Evolutionary conservation across 2,888 invertebrate genomes (phyloP).

Genomic region (Odontocerum albicorne): DNA sequence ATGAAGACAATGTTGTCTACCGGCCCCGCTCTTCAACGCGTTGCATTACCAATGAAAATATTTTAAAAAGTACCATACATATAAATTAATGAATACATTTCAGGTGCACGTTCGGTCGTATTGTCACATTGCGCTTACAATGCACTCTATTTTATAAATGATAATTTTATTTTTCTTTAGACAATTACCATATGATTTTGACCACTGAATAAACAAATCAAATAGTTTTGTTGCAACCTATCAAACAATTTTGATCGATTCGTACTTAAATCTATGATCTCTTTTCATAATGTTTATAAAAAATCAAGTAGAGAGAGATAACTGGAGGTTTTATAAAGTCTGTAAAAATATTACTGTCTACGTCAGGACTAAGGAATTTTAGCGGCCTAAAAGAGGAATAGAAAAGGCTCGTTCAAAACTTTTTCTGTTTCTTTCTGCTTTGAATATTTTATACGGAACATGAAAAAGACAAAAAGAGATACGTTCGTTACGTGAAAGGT

Average conservation of each 20-base stretch:
- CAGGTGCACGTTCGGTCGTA: no score
- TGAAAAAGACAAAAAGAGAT: slow-evolving; percentile 20
- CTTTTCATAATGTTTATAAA: background rate
- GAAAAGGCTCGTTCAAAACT: slow-evolving; percentile 6
- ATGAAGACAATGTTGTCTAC: no score
- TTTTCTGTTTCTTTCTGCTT: slow-evolving; percentile 12
- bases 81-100: no score
- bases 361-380: slow-evolving; percentile 35
- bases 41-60: no score
- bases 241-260: slow-evolving; percentile 7
- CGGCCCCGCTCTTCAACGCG: no score
- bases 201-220: no score
- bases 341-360: slow-evolving; percentile 24
- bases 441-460: background rate
- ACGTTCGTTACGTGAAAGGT: slow-evolving; percentile 32
- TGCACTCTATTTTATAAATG: no score
- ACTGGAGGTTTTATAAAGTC: background rate
- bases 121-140: no score
- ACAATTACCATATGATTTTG: no score
- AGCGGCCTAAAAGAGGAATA: slow-evolving; percentile 25
- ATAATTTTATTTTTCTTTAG: no score
- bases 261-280: background rate
- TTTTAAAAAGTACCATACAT: no score
- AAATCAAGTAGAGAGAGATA: slow-evolving; percentile 1
- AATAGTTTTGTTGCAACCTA: slow-evolving; percentile 15